Percentiles rank a stretch among this genome's conserved stretches.
phyloP scores from a whole-genome alignment of 2,113 vertebrate species.

The Pituophis catenifer region DNA sequence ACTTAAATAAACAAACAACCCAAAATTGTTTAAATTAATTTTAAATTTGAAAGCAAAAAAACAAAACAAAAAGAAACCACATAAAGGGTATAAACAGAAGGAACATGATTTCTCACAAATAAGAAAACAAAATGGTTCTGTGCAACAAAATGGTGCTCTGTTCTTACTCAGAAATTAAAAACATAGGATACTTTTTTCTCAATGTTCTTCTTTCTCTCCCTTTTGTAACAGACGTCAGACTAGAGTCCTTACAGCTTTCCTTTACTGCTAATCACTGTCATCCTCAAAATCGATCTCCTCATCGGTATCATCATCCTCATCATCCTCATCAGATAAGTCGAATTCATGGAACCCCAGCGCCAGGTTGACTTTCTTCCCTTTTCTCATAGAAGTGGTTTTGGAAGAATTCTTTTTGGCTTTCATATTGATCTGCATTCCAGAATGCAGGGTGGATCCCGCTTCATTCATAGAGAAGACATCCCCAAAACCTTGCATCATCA shows the following conservation, averaged over 20 bases:
- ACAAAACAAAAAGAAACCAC: constrained; percentile 12
- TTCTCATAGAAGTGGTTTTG: constrained; percentile 86
- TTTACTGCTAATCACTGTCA: constrained; percentile 65
- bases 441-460: constrained; percentile 83
- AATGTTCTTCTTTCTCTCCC: constrained; percentile 37
- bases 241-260: constrained; percentile 63
- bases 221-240: background rate
- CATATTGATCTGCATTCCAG: constrained; percentile 91
- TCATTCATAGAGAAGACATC: constrained; percentile 87
- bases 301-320: constrained; percentile 71
- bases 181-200: constrained; percentile 58
- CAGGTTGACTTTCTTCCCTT: constrained; percentile 92
- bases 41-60: constrained; percentile 59
- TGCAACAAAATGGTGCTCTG: constrained; percentile 43
- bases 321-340: constrained; percentile 82
- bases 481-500: constrained; percentile 89
- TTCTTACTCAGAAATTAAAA: constrained; percentile 68
- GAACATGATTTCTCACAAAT: constrained; percentile 48
- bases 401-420: constrained; percentile 91
- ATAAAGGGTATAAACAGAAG: constrained; percentile 43
- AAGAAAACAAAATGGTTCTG: constrained; percentile 43
- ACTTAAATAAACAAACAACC: constrained; percentile 19
- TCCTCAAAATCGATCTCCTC: constrained; percentile 71
- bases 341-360: constrained; percentile 84
- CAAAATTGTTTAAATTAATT: constrained; percentile 53